Conservation (phyloP, 1,140 invertebrate species). For the Pachypsylla venusta region DNA sequence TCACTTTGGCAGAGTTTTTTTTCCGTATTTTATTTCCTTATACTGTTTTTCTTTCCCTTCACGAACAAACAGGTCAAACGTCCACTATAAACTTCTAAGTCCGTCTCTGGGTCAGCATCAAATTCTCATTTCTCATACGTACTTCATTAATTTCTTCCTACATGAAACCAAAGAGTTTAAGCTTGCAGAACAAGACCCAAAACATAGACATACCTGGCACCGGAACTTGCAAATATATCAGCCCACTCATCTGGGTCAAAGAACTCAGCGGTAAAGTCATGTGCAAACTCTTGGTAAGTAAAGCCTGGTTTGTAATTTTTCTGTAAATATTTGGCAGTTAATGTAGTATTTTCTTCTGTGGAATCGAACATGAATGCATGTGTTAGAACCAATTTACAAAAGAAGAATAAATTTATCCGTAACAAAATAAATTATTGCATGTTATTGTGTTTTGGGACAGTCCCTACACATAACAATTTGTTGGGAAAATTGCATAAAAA, state of each 20-base stretch:
- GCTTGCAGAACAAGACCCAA: background rate
- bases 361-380: no score
- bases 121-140: no score
- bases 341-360: no score
- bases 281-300: constrained; percentile 73
- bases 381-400: no score
- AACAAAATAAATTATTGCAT: background rate
- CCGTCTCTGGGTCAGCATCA: no score
- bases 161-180: background rate
- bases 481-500: background rate
- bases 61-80: no score
- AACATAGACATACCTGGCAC: constrained; percentile 47
- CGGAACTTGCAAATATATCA: constrained; percentile 51
- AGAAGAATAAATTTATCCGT: no score
- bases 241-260: constrained; percentile 65
- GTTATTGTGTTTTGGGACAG: background rate
- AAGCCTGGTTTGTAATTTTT: constrained; percentile 62
- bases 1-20: no score
- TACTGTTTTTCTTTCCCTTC: no score
- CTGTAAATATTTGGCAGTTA: constrained; percentile 45
- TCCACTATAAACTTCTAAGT: no score
- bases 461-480: background rate
- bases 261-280: constrained; percentile 64
- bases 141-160: background rate
- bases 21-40: no score